phyloP scores from a whole-genome alignment of 2,888 invertebrate species.

The Agrochola circellaris region DNA sequence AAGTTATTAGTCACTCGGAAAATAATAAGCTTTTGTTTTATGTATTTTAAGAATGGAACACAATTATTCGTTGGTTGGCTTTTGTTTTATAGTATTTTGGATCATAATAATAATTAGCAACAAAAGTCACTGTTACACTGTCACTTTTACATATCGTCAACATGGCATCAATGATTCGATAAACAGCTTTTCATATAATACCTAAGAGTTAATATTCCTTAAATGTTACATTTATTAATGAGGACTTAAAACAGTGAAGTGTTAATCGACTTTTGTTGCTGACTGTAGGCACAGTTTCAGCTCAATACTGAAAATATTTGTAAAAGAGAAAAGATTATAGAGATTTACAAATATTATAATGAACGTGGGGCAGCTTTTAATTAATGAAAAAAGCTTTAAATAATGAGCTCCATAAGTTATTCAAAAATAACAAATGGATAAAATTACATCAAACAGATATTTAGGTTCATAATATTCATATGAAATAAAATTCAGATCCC shows the following conservation, averaged over 20 bases:
- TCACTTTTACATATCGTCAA: not conserved
- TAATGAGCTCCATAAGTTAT: not conserved
- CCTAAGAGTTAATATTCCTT: not conserved
- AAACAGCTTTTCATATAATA: no score
- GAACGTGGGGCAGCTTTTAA: not conserved
- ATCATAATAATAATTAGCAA: not conserved
- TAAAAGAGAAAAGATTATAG: not conserved
- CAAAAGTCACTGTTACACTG: no score
- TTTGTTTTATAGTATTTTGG: not conserved
- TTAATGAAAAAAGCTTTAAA: not conserved
- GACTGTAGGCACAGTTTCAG: not conserved
- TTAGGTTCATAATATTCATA: no score
- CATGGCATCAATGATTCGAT: not conserved
- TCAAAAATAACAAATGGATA: not conserved
- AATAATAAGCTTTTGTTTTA: no score
- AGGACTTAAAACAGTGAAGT: not conserved
- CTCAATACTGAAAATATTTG: not conserved
- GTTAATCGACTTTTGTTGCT: not conserved
- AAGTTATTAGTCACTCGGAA: no score
- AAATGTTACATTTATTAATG: not conserved
- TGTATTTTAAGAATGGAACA: not conserved
- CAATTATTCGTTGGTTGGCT: not conserved
- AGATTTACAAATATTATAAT: not conserved
- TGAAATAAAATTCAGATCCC: slow-evolving; percentile 11
- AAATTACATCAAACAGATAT: not conserved